Conservation (phyloP, 2,113 vertebrate species). For the Tretioscincus oriximinensis region DNA sequence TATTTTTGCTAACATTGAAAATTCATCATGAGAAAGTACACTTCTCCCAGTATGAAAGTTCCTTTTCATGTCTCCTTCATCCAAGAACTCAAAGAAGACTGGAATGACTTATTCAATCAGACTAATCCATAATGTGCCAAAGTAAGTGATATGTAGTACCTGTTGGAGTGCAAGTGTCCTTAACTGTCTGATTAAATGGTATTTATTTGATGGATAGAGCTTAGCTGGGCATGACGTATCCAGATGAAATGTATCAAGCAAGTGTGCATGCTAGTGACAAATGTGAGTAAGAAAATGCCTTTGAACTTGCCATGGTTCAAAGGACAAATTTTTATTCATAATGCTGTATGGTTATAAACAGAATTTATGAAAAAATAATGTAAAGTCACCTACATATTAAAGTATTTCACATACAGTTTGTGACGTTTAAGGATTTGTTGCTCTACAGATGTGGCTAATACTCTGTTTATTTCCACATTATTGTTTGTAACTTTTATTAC, state of each 20-base stretch:
- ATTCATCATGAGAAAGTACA: not conserved
- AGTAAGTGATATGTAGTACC: slow-evolving; percentile 4
- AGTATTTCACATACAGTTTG: slow-evolving; percentile 10
- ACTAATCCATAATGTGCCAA: slow-evolving; percentile 8
- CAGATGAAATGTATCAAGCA: slow-evolving; percentile 30
- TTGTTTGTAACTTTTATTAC: not conserved
- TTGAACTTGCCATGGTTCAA: slow-evolving; percentile 34
- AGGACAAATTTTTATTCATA: slow-evolving; percentile 26
- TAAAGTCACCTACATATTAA: slow-evolving; percentile 1
- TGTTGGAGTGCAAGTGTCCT: slow-evolving; percentile 34
- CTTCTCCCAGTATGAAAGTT: not conserved
- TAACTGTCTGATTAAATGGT: slow-evolving; percentile 2
- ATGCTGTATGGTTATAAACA: not conserved
- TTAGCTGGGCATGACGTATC: not conserved
- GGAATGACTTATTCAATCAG: slow-evolving; percentile 31
- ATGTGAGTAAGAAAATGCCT: slow-evolving; percentile 23
- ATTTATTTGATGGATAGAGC: slow-evolving; percentile 32
- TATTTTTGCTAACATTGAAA: not conserved
- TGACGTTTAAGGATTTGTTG: not conserved
- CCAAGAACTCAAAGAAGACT: not conserved
- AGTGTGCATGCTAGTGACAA: slow-evolving; percentile 25
- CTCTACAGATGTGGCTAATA: not conserved
- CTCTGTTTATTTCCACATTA: not conserved
- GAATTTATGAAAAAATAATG: not conserved
- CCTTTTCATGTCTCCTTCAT: not conserved